phyloP scores from a whole-genome alignment of 2,113 vertebrate genomes.

The Proterorhinus semilunaris region DNA sequence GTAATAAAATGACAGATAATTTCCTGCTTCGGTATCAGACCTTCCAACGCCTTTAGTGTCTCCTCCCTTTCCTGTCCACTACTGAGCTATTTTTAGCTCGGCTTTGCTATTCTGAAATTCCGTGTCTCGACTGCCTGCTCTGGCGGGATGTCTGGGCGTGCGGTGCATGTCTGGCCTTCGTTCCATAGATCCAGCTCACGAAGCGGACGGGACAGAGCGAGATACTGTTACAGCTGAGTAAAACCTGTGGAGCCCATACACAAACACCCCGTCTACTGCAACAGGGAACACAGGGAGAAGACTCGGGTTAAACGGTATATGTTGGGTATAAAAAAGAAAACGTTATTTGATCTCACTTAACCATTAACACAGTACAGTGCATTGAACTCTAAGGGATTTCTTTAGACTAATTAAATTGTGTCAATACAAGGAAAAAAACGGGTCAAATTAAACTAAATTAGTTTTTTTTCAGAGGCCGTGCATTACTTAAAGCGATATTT shows the following conservation, averaged over 20 bases:
- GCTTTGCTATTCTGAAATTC: slow-evolving; percentile 82
- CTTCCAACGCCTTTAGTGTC: slow-evolving; percentile 38
- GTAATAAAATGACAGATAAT: not conserved
- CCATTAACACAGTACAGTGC: too few species aligned
- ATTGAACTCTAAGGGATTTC: too few species aligned
- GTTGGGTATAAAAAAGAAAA: too few species aligned
- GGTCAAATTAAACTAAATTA: too few species aligned
- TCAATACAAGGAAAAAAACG: too few species aligned
- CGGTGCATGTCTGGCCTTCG: slow-evolving; percentile 80
- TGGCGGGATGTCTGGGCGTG: slow-evolving; percentile 75
- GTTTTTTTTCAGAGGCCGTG: too few species aligned
- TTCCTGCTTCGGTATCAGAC: slow-evolving; percentile 48
- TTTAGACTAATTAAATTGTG: too few species aligned
- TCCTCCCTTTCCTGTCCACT: slow-evolving; percentile 57
- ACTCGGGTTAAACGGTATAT: not conserved
- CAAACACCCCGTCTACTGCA: slow-evolving; percentile 23
- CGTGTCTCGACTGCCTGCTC: slow-evolving; percentile 77
- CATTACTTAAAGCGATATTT: too few species aligned
- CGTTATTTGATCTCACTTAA: too few species aligned
- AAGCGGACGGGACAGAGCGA: slow-evolving; percentile 46
- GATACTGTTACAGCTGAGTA: slow-evolving; percentile 70
- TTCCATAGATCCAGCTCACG: slow-evolving; percentile 72
- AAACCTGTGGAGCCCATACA: slow-evolving; percentile 41
- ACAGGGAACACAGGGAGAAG: not conserved
- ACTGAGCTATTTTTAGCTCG: slow-evolving; percentile 79